Evolutionary conservation across 1,140 invertebrate species (phyloP).

Genomic region (Drosophila kikkawai): DNA sequence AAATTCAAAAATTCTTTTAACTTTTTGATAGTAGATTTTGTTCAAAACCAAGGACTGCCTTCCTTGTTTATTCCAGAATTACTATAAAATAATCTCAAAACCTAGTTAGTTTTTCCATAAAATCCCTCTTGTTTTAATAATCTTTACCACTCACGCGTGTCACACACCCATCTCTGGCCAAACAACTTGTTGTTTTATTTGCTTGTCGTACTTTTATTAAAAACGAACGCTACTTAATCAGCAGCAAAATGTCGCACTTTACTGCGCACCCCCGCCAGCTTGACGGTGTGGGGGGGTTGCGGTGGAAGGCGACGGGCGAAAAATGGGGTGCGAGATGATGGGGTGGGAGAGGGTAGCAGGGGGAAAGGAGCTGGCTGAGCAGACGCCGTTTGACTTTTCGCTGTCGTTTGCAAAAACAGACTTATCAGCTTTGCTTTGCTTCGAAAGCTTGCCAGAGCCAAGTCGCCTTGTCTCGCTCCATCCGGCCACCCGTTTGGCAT

Average conservation of each 20-base stretch:
- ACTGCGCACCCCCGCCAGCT: slow-evolving; percentile 52
- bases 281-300: neutral
- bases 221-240: slow-evolving; percentile 83
- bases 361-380: slow-evolving; percentile 10
- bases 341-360: neutral
- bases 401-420: slow-evolving; percentile 67
- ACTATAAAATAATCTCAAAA: too few relatives aligned
- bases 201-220: slow-evolving; percentile 80
- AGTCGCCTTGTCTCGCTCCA: slow-evolving; percentile 45
- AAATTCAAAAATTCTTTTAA: too few relatives aligned
- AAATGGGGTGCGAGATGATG: neutral
- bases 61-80: too few relatives aligned
- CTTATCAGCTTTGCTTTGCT: slow-evolving; percentile 65
- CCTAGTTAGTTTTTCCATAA: too few relatives aligned
- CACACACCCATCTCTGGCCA: slow-evolving; percentile 33
- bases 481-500: slow-evolving; percentile 60
- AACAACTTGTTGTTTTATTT: slow-evolving; percentile 80
- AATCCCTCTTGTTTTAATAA: neutral
- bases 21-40: too few relatives aligned
- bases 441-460: slow-evolving; percentile 52
- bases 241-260: slow-evolving; percentile 83
- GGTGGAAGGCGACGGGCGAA: slow-evolving; percentile 1
- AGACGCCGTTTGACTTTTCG: slow-evolving; percentile 65
- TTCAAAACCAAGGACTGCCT: too few relatives aligned
- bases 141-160: neutral